Percentiles rank a stretch among this genome's conserved stretches.
Evolutionary conservation across 2,113 vertebrate species (phyloP).

Genomic region (Nettapus auritus): DNA sequence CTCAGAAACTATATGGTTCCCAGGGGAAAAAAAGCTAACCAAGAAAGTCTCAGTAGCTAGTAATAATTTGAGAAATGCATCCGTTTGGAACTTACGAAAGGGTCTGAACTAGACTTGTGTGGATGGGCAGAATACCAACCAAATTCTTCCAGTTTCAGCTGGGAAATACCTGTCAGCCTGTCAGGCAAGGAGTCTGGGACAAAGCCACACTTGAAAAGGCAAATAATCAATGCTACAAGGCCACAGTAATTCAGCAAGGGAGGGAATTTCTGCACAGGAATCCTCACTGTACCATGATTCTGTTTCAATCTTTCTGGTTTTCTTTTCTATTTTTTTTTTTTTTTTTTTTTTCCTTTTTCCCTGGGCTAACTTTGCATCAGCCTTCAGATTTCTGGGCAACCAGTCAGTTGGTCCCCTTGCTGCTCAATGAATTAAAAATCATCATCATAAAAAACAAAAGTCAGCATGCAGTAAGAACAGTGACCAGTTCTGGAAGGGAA

Average conservation of each 20-base stretch:
- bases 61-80: constrained; percentile 43
- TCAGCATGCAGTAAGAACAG: constrained; percentile 57
- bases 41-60: constrained; percentile 52
- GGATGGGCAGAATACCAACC: constrained; percentile 24
- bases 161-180: constrained; percentile 47
- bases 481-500: constrained; percentile 10
- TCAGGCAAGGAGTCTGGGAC: constrained; percentile 35
- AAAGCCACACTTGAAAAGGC: constrained; percentile 56
- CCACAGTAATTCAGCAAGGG: constrained; percentile 40
- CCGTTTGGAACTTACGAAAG: constrained; percentile 41
- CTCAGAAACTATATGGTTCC: constrained; percentile 44
- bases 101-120: constrained; percentile 54
- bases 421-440: constrained; percentile 43
- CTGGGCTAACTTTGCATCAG: neutral
- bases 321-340: neutral
- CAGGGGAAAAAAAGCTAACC: constrained; percentile 20
- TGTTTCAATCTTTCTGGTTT: neutral
- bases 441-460: neutral
- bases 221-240: constrained; percentile 50
- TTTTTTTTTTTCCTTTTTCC: neutral
- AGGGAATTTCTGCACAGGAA: neutral
- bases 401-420: constrained; percentile 31
- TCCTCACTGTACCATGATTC: constrained; percentile 12
- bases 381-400: constrained; percentile 12
- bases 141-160: constrained; percentile 47